Evolutionary conservation across 1,140 invertebrate species (phyloP).

Genomic region (Drosophila novamexicana): DNA sequence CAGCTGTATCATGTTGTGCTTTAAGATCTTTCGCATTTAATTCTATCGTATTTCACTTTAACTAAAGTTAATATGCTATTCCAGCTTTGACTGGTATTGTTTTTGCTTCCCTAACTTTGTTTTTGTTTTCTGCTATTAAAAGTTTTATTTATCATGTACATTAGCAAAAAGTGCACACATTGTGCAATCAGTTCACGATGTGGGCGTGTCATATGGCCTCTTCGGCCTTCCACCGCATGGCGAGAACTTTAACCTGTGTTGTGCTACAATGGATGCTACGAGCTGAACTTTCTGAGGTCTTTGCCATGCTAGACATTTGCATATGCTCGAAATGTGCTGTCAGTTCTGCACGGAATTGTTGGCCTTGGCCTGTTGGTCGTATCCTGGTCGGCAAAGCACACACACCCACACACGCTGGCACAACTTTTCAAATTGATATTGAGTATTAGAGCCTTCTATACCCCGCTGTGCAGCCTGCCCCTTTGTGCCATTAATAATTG

Average conservation of each 20-base stretch:
- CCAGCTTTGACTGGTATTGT: background rate
- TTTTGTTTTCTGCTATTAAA: background rate
- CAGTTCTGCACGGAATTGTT: slow-evolving; percentile 24
- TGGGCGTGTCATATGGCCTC: background rate
- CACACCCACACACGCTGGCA: background rate
- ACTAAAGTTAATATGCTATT: too few relatives aligned
- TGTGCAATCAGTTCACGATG: slow-evolving; percentile 21
- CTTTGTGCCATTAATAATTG: slow-evolving; percentile 48
- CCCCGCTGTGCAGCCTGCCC: background rate
- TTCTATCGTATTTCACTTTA: too few relatives aligned
- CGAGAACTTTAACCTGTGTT: slow-evolving; percentile 17
- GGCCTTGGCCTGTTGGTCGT: slow-evolving; percentile 36
- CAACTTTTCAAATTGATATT: slow-evolving; percentile 54
- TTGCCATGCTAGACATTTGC: slow-evolving; percentile 12
- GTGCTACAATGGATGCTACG: background rate
- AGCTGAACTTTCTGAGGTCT: background rate
- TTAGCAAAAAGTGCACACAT: slow-evolving; percentile 24
- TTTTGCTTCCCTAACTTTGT: background rate
- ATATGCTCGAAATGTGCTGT: slow-evolving; percentile 25
- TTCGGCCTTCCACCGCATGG: too few relatives aligned
- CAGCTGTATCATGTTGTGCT: too few relatives aligned
- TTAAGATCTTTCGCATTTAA: too few relatives aligned
- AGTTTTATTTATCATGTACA: background rate
- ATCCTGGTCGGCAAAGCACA: slow-evolving; percentile 14
- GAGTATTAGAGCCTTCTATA: slow-evolving; percentile 35